Evolutionary conservation across 2,797 vertebrate species (phyloP).

Genomic region (Hyperoplus immaculatus): DNA sequence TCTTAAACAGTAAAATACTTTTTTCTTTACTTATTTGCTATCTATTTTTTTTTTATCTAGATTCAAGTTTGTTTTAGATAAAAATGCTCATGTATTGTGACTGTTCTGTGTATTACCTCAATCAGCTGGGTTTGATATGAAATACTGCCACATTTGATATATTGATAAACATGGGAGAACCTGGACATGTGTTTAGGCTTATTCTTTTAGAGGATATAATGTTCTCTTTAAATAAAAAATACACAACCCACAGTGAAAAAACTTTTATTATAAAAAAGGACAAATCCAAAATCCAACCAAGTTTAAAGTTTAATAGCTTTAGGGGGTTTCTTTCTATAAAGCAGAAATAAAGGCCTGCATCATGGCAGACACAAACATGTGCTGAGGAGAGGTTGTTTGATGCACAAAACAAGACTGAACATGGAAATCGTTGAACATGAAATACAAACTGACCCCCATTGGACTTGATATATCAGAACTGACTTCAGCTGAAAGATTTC

Average conservation of each 20-base stretch:
- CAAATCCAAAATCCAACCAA: constrained; percentile 76
- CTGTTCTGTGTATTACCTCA: constrained; percentile 49
- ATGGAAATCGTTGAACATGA: constrained; percentile 18
- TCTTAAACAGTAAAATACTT: constrained; percentile 83
- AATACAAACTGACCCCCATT: constrained; percentile 45
- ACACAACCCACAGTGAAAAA: constrained; percentile 52
- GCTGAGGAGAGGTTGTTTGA: constrained; percentile 45
- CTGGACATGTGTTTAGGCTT: not conserved
- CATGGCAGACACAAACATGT: constrained; percentile 64
- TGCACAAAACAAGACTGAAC: constrained; percentile 44
- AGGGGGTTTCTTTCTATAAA: constrained; percentile 59
- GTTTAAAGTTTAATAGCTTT: constrained; percentile 74
- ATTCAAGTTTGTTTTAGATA: constrained; percentile 78
- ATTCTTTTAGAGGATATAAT: not conserved
- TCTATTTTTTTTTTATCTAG: constrained; percentile 78
- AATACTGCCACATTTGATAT: constrained; percentile 24
- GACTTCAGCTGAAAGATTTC: constrained; percentile 53
- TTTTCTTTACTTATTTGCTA: constrained; percentile 83
- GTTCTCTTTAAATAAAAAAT: constrained; percentile 30
- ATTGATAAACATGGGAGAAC: constrained; percentile 40
- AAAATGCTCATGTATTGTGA: constrained; percentile 78
- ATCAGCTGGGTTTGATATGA: constrained; percentile 35
- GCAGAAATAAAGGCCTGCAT: constrained; percentile 63
- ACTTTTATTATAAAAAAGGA: constrained; percentile 67
- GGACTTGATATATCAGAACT: constrained; percentile 35